Evolutionary conservation across 2,113 vertebrate species (phyloP).

Genomic region (Marcusenius ussheri): DNA sequence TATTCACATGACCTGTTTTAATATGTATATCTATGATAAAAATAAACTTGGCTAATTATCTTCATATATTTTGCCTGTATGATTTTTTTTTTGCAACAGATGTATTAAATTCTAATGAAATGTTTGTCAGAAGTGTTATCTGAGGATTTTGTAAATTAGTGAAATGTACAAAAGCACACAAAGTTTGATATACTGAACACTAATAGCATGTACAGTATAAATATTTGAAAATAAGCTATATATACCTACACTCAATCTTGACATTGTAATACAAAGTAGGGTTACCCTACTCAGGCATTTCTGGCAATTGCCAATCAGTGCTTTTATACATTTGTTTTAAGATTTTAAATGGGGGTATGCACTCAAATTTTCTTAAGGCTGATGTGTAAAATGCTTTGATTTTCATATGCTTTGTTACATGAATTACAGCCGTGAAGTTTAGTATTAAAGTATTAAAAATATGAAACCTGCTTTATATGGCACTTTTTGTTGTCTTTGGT

Average conservation of each 20-base stretch:
- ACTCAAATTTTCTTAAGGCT: conserved; percentile 22
- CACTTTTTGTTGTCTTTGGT: background rate
- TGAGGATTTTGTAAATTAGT: background rate
- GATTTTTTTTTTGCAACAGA: conserved; percentile 13
- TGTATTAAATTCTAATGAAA: background rate
- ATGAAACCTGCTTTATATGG: conserved; percentile 6
- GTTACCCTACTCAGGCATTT: conserved; percentile 3
- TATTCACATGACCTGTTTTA: conserved; percentile 57
- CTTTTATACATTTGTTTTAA: conserved; percentile 24
- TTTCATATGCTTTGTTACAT: conserved; percentile 29
- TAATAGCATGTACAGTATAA: conserved; percentile 1
- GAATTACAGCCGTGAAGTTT: conserved; percentile 18
- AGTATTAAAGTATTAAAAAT: conserved; percentile 22
- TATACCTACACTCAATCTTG: background rate
- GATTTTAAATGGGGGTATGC: conserved; percentile 15
- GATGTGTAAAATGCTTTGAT: conserved; percentile 24
- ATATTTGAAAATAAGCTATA: conserved; percentile 10
- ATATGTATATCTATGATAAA: conserved; percentile 53
- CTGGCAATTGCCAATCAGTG: conserved; percentile 1
- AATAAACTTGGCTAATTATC: conserved; percentile 36
- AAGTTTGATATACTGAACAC: conserved; percentile 14
- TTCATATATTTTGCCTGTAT: conserved; percentile 16
- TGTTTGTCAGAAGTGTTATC: background rate
- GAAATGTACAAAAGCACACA: conserved; percentile 15
- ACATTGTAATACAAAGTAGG: conserved; percentile 12